Evolutionary conservation across 2,888 invertebrate species (phyloP).

Genomic region (Philopedon plagiatum): DNA sequence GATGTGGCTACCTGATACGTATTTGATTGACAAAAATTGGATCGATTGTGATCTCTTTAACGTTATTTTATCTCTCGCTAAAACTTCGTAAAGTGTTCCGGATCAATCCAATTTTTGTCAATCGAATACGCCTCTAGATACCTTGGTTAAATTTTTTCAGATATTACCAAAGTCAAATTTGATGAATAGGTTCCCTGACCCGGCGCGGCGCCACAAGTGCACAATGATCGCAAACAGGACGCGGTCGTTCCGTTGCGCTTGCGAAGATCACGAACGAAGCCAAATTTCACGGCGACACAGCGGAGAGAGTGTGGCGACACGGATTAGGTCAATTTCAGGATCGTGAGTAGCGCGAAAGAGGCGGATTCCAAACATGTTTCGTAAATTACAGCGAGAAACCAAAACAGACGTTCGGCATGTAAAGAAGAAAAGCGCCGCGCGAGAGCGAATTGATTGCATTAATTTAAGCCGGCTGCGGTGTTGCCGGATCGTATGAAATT

Average conservation of each 20-base stretch:
- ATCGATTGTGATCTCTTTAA: too few species aligned
- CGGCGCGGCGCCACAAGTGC: too few species aligned
- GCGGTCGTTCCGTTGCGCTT: background rate
- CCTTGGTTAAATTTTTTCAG: too few species aligned
- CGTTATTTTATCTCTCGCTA: too few species aligned
- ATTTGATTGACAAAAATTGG: too few species aligned
- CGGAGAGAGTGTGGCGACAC: slow-evolving; percentile 12
- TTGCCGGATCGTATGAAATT: background rate
- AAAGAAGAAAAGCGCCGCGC: background rate
- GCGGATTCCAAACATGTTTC: slow-evolving; percentile 12
- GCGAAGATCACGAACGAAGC: background rate
- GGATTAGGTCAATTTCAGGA: slow-evolving; percentile 16
- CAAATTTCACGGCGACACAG: background rate
- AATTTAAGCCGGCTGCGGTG: background rate
- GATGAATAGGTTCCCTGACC: background rate
- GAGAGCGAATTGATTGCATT: background rate
- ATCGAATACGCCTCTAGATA: too few species aligned
- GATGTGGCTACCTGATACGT: too few species aligned
- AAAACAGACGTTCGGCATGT: slow-evolving; percentile 18
- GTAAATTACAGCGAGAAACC: slow-evolving; percentile 3
- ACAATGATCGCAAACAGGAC: too few species aligned
- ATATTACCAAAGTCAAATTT: too few species aligned
- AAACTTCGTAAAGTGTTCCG: too few species aligned
- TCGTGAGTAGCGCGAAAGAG: background rate
- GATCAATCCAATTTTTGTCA: too few species aligned